These are phyloP conservation scores for Boloria selene DNA, from an alignment of 2,888 invertebrate species.

Conservation along the genomic window DNA sequence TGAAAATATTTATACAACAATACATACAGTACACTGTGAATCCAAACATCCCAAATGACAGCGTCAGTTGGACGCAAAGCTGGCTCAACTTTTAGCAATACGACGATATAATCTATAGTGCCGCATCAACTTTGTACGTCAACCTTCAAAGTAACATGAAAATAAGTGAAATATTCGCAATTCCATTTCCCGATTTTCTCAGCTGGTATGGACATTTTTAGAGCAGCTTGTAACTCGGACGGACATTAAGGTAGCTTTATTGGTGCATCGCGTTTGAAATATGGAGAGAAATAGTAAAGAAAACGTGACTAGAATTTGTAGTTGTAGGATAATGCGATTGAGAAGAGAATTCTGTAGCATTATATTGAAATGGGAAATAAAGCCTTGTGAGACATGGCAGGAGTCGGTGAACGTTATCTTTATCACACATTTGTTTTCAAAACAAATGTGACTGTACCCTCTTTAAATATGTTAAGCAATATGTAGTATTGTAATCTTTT, in stretches of 20 bases:
- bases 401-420: conserved; percentile 17
- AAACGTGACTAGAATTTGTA: conserved; percentile 60
- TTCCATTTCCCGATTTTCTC: conserved; percentile 9
- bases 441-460: conserved; percentile 13
- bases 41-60: conserved; percentile 11
- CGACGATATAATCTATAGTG: conserved; percentile 5
- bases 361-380: conserved; percentile 27
- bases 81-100: conserved; percentile 3
- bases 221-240: conserved; percentile 40
- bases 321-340: conserved; percentile 38
- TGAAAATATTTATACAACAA: too few relatives aligned
- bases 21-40: too few relatives aligned
- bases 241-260: conserved; percentile 52
- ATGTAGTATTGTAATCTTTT: conserved; percentile 15
- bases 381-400: conserved; percentile 13
- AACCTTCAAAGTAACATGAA: conserved; percentile 11
- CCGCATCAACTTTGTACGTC: conserved; percentile 2
- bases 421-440: conserved; percentile 17
- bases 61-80: neutral
- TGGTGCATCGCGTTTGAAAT: conserved; percentile 63
- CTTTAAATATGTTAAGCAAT: conserved; percentile 9
- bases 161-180: conserved; percentile 14
- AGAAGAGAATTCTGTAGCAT: conserved; percentile 14
- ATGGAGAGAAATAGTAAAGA: conserved; percentile 57
- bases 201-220: conserved; percentile 35